Evolutionary conservation across 2,113 vertebrate genomes (phyloP), one percentile per base, ranked within the genome.

Genomic region (Tragulus kanchil): DNA sequence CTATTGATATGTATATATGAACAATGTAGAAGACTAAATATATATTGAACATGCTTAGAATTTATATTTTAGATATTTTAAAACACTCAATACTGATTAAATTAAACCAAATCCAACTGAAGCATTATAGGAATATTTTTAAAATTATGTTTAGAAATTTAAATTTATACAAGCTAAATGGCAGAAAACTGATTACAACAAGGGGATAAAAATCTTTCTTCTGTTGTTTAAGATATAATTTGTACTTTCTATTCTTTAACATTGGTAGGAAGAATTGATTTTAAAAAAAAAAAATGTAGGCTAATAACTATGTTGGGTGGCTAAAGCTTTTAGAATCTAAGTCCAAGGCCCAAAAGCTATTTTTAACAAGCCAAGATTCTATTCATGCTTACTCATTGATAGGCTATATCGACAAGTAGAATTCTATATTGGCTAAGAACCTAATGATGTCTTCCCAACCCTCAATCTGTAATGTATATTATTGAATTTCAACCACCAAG

Each of bases 401-500:
- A 83, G 61, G 25, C 36, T 82, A 25, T 78, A 58, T 83, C 82
- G 85, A 96, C 81, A 88, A 79, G 69, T 88, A 85, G 81, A 93
- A 90, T 85, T 88, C 82, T 90, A 1, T 96, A 85, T 82, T 96
- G 95, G 86, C 56, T 94, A 28, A 84, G 78, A 94, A 96, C 56
- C 65, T 96, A 94, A 96, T 65, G 65, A 78, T 94, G 61, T 69
- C 83, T 89, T 97, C 65, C 90, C n/a, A 89, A 61, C 83, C 62
- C 82, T 95, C 93, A 94, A 36, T 94, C 83, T 97, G 78, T 91
- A 91, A 96, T 93, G 91, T 94, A 73, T 93, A 67, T 88, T 97
- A 94, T 86, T 96, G 96, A 97, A 97, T 95, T 97, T 96, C 86
- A 93, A 83, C 96, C 91, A 95, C 83, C 50, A 95, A 90, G 94